Conservation (phyloP, 2,797 vertebrate species). For the Coluber constrictor region DNA sequence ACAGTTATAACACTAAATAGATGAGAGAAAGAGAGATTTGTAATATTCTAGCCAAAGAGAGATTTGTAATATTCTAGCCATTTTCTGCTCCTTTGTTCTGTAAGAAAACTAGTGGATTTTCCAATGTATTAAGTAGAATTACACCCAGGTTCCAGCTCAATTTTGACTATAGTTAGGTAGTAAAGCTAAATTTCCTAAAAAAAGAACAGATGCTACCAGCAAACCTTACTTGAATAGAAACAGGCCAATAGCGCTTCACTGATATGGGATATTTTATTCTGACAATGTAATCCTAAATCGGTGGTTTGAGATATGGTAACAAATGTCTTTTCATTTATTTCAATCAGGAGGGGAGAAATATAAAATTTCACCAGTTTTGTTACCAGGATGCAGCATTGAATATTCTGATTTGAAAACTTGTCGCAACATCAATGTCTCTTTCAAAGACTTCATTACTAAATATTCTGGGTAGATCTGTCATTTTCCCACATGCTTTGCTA, state of each 20-base stretch:
- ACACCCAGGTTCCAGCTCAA: neutral
- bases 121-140: neutral
- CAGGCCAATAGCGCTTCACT: neutral
- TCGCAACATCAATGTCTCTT: neutral
- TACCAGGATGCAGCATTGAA: neutral
- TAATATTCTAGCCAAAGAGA: neutral
- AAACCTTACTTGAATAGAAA: neutral
- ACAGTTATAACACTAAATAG: neutral
- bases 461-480: neutral
- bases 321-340: neutral
- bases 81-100: neutral
- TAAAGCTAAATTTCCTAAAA: neutral
- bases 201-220: neutral
- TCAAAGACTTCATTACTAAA: neutral
- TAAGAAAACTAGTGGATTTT: neutral
- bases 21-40: neutral
- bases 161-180: rapidly evolving
- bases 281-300: neutral
- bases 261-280: neutral
- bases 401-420: neutral
- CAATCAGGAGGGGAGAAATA: neutral
- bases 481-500: neutral
- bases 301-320: neutral
- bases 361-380: neutral
- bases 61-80: neutral